Evolutionary conservation across 2,888 invertebrate genomes (phyloP).

Genomic region (Pyralis farinalis): DNA sequence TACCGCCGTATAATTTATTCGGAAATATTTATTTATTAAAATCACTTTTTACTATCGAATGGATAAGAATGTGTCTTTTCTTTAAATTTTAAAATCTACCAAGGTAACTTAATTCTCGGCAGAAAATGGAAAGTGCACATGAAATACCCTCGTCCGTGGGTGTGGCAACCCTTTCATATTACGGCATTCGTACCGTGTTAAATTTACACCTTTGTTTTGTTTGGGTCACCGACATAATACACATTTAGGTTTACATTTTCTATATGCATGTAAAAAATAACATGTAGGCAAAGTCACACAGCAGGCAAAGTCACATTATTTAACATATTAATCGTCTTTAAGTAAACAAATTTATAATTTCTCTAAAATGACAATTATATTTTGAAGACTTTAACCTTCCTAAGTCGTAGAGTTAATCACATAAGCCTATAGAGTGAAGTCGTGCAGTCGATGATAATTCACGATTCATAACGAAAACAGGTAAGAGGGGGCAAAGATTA

Average conservation of each 20-base stretch:
- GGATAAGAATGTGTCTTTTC: no score
- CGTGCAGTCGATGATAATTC: slow-evolving; percentile 25
- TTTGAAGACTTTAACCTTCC: slow-evolving; percentile 1
- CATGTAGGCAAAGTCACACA: no score
- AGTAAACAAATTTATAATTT: no score
- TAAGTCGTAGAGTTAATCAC: slow-evolving; percentile 9
- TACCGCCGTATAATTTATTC: no score
- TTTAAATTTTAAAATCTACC: no score
- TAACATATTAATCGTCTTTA: no score
- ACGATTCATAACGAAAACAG: slow-evolving; percentile 35
- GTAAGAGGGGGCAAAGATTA: slow-evolving; percentile 48
- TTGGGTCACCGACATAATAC: neutral
- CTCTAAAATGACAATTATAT: neutral
- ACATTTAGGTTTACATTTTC: neutral
- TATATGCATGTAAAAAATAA: neutral
- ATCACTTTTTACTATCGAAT: no score
- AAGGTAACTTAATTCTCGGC: no score
- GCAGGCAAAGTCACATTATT: no score
- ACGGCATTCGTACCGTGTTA: neutral
- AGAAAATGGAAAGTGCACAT: no score
- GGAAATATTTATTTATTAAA: no score
- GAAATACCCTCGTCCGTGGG: neutral
- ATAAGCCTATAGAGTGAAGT: slow-evolving; percentile 6
- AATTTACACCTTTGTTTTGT: neutral
- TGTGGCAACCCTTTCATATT: neutral